Evolutionary conservation across 2,888 invertebrate species (phyloP).

Genomic region (Drosophila paramelanica): DNA sequence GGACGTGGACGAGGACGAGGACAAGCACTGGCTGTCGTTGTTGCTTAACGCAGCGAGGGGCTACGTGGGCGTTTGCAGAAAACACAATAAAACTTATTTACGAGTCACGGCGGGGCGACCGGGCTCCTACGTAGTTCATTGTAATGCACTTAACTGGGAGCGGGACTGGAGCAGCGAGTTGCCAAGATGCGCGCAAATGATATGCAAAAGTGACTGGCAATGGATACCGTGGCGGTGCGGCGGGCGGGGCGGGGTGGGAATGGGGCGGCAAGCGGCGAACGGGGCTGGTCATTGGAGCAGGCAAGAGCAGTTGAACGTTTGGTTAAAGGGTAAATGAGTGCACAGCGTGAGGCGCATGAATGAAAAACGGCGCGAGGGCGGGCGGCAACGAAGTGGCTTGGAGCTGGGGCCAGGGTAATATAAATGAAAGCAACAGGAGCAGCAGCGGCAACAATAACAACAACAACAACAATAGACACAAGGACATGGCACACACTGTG

Average conservation of each 20-base stretch:
- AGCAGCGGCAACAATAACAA: slow-evolving; percentile 22
- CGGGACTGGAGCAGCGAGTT: slow-evolving; percentile 10
- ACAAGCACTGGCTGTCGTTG: slow-evolving; percentile 13
- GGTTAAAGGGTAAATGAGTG: slow-evolving; percentile 80
- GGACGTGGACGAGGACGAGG: slow-evolving; percentile 2
- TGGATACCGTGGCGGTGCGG: not conserved
- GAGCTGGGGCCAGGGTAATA: slow-evolving; percentile 47
- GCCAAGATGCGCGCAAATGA: slow-evolving; percentile 78
- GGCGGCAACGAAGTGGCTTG: not conserved
- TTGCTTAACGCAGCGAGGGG: slow-evolving; percentile 10
- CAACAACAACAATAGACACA: slow-evolving; percentile 37
- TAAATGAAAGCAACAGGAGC: slow-evolving; percentile 51
- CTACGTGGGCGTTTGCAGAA: slow-evolving; percentile 57
- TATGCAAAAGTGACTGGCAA: slow-evolving; percentile 65
- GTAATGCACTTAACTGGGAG: slow-evolving; percentile 76
- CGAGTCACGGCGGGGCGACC: slow-evolving; percentile 78
- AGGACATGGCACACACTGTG: slow-evolving; percentile 37
- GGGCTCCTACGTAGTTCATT: slow-evolving; percentile 73
- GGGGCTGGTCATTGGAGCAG: not conserved
- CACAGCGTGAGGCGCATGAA: slow-evolving; percentile 69
- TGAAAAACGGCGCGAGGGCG: slow-evolving; percentile 43
- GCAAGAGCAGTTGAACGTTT: slow-evolving; percentile 59
- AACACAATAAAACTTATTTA: slow-evolving; percentile 83
- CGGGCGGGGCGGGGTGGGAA: not conserved
- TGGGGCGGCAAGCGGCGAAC: not conserved